phyloP scores from a whole-genome alignment of 1,140 invertebrate genomes.

The Diuraphis noxia region DNA sequence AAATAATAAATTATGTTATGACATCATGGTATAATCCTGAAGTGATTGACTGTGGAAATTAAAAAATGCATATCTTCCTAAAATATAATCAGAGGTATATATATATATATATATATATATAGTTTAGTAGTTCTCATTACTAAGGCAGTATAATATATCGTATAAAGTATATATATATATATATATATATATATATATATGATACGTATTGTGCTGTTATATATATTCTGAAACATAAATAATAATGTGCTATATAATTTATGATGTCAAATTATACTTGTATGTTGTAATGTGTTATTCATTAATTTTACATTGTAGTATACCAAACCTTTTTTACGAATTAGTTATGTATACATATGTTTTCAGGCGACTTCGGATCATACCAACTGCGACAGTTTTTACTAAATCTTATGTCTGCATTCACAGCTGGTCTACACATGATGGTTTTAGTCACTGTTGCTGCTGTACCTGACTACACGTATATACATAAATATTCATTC shows the following conservation, averaged over 20 bases:
- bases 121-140: neutral
- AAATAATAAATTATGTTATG: neutral
- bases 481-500: slow-evolving; percentile 50
- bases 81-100: neutral
- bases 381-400: slow-evolving; percentile 77
- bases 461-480: slow-evolving; percentile 76
- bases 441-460: slow-evolving; percentile 75
- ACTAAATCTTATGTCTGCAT: slow-evolving; percentile 73
- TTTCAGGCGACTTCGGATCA: slow-evolving; percentile 76
- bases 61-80: neutral
- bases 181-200: neutral
- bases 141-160: neutral
- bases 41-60: neutral
- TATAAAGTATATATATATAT: neutral
- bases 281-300: neutral
- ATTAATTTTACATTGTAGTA: neutral
- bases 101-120: neutral
- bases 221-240: neutral
- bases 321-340: neutral
- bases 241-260: neutral
- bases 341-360: slow-evolving; percentile 30
- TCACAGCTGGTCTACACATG: slow-evolving; percentile 81
- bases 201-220: too few relatives aligned
- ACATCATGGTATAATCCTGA: neutral
- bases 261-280: neutral